Evolutionary conservation across 2,888 invertebrate species (phyloP), one percentile per base, ranked within the genome.

Genomic region (Lithophane socia): DNA sequence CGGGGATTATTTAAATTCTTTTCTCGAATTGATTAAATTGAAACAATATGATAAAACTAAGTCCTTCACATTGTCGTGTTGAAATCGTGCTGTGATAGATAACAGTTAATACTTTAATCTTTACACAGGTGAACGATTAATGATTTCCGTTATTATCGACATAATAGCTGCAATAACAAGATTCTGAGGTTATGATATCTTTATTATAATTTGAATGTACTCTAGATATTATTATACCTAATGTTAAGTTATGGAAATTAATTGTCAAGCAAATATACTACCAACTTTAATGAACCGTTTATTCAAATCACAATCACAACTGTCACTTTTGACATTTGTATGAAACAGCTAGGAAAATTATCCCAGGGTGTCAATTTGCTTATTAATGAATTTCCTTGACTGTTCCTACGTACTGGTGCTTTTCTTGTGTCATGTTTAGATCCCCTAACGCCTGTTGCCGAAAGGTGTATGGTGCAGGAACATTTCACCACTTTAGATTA

Each of bases 71-170:
- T 83, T 44, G 54, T 77, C 47, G 58, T 80, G 54, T 69, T 69
- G 37, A 83, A 21, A 65, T 5, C 37, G 37, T 37, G 37, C 37
- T 37, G 37, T 5, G 37, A 37, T 37, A 24, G 82, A 82, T 79
- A 82, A 52, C 2, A 37, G 2, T 24, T 37, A 58, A 68, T 24
- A 47, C 56, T 52, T 24, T 82, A 63, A 82, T 82, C 29, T 44
- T 13, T 13, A 24, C 56, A 21, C 44, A 44, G 44, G 82, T 58
- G 24, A 44, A 56, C 1, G 16, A 78, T 52, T 49, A 58, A 24
- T 58, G 16, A 58, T 42, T 49, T 49, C 66, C 7, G 12, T 10
- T 52, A 4, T 37, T 24, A 79, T 67, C 49, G 12, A 16, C 21
- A 24, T 63, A 67, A 67, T 67, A 65, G n/a, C n/a, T 52, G n/a